phyloP scores from a whole-genome alignment of 2,888 invertebrate genomes.

The Drosophila suboccidentalis region DNA sequence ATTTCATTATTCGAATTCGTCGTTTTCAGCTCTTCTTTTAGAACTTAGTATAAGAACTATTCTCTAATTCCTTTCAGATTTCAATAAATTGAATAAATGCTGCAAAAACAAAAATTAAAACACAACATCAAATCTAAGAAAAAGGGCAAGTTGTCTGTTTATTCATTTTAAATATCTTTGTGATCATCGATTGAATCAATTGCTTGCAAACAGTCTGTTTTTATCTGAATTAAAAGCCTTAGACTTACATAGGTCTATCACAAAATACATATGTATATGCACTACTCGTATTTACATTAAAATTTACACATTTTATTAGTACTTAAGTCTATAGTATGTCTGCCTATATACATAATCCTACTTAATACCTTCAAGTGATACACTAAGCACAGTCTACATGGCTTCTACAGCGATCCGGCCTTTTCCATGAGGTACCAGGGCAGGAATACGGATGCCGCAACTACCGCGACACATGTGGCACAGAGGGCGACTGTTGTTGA shows the following conservation, averaged over 20 bases:
- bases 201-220: conserved; percentile 45
- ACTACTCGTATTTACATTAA: conserved; percentile 24
- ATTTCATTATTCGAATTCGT: too few relatives aligned
- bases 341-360: conserved; percentile 62
- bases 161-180: conserved; percentile 54
- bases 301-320: conserved; percentile 42
- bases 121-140: neutral
- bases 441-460: conserved; percentile 84
- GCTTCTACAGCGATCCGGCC: conserved; percentile 56
- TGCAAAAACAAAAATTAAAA: neutral
- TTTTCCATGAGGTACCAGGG: conserved; percentile 85
- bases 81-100: too few relatives aligned
- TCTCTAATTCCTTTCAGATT: too few relatives aligned
- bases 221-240: conserved; percentile 35
- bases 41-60: too few relatives aligned
- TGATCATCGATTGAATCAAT: conserved; percentile 42
- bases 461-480: conserved; percentile 84
- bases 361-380: conserved; percentile 69
- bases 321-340: conserved; percentile 52
- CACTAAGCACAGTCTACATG: conserved; percentile 28
- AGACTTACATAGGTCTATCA: conserved; percentile 31
- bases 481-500: conserved; percentile 83
- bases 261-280: conserved; percentile 27
- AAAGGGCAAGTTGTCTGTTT: conserved; percentile 34
- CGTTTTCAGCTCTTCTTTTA: too few relatives aligned